A percentile compares a stretch with the other conserved stretches of the same genome.
phyloP scores from a whole-genome alignment of 2,888 invertebrate species.

The Ypsolopha scabrella region DNA sequence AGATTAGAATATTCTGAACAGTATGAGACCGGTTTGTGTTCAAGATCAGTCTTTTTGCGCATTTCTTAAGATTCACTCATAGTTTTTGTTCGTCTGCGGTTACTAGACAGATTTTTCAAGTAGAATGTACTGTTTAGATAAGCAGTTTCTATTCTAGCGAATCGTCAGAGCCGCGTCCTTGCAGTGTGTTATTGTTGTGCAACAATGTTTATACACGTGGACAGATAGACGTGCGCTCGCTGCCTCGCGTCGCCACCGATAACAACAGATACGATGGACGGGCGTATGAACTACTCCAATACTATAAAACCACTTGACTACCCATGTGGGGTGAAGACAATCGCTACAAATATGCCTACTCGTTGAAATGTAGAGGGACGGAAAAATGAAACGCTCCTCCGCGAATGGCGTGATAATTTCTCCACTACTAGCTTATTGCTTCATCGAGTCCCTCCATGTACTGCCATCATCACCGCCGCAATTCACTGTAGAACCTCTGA shows the following conservation, averaged over 20 bases:
- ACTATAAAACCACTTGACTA: too few species aligned
- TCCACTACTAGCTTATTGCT: too few species aligned
- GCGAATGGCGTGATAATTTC: too few species aligned
- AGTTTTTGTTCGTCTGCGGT: not conserved
- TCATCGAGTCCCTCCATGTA: too few species aligned
- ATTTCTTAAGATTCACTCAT: not conserved
- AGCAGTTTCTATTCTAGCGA: not conserved
- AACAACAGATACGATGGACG: constrained; percentile 28
- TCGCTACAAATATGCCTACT: too few species aligned
- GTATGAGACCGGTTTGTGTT: not conserved
- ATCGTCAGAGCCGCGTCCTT: constrained; percentile 39
- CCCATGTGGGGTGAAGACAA: too few species aligned
- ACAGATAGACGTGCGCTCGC: constrained; percentile 46
- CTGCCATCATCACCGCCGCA: constrained; percentile 30
- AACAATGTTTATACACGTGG: constrained; percentile 68
- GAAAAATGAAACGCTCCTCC: too few species aligned
- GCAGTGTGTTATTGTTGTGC: constrained; percentile 63
- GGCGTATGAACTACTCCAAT: too few species aligned
- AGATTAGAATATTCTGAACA: not conserved
- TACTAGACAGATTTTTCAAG: not conserved
- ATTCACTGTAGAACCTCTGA: constrained; percentile 50
- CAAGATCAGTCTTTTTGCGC: not conserved
- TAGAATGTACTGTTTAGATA: not conserved
- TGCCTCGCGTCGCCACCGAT: constrained; percentile 33
- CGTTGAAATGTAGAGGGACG: too few species aligned